Base-by-base conservation (phyloP, 2,113 vertebrate species). In the Andinoacara biseriatus region DNA sequence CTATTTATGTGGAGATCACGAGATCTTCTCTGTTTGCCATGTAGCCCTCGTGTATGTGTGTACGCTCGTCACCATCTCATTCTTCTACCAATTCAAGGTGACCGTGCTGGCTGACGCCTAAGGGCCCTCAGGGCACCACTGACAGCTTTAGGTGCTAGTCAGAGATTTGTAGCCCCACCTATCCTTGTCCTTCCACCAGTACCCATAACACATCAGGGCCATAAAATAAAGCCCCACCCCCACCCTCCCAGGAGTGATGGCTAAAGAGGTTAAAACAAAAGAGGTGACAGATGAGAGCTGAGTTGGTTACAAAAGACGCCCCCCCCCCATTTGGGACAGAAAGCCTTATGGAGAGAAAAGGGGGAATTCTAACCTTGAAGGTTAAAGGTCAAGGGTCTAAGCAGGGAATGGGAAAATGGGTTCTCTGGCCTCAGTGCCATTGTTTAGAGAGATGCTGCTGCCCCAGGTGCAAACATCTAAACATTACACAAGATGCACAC, bases 181-280 rank as follows among this genome's bases (percentile, higher is more conserved):
- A 57, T 80, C 79, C 85, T 69, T 81, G 78, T 78, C 74, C 78
- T 78, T 24, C 87, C 80, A 82, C 89, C 87, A 75, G 79, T 86
- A 87, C 86, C 89, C 94, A 94, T 93, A 94, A 94, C 84, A 91
- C 94, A 90, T 90, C 89, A 76, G 89, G 91, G 93, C 91, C 94
- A 95, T 95, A 95, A 92, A 92, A 80, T 77, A 95, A 89, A 54
- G 40, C 52, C 65, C 54, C 31, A 72, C 58, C 67, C 63, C 78
- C 78, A 26, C 84, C 86, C 74, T 22, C 43, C 82, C 86, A 90
- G 89, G 91, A 94, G 87, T 92, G 92, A 95, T 94, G 93, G 94
- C 93, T 92, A 93, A 93, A 96, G 93, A 96, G 94, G 94, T 95
- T 95, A 95, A 95, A 95, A 94, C 94, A 95, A 93, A 92, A 95